Evolutionary conservation across 2,888 invertebrate genomes (phyloP).

Genomic region (Odontomyia ornata): DNA sequence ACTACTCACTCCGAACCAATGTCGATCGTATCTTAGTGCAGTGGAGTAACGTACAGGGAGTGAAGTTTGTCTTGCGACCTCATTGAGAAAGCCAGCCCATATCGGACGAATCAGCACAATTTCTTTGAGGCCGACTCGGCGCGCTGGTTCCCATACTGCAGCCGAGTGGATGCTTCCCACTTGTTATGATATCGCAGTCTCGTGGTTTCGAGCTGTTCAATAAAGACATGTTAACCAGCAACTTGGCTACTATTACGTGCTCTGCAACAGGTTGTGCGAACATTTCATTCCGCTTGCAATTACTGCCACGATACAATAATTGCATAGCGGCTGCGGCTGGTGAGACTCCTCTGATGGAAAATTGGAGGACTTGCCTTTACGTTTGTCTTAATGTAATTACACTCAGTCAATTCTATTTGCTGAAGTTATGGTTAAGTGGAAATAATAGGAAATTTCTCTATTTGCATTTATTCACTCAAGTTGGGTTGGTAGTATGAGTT

Average conservation of each 20-base stretch:
- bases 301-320: conserved; percentile 14
- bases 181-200: neutral
- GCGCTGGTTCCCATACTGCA: conserved; percentile 18
- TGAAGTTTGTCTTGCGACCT: conserved; percentile 27
- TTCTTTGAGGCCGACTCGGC: conserved; percentile 18
- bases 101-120: conserved; percentile 17
- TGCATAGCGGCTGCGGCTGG: conserved; percentile 18
- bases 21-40: neutral
- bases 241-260: neutral
- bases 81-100: conserved; percentile 31
- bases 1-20: neutral
- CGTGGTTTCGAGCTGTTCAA: neutral
- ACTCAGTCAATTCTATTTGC: too few relatives aligned
- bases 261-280: conserved; percentile 30
- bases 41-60: neutral
- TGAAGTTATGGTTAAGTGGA: neutral
- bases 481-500: neutral
- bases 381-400: conserved; percentile 16
- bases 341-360: conserved; percentile 17
- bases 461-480: neutral
- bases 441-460: neutral
- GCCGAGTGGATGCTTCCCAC: conserved; percentile 1
- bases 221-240: conserved; percentile 24
- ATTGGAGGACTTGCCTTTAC: neutral
- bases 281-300: conserved; percentile 24